Evolutionary conservation across 2,888 invertebrate species (phyloP).

Genomic region (Ornithoptera priamus): DNA sequence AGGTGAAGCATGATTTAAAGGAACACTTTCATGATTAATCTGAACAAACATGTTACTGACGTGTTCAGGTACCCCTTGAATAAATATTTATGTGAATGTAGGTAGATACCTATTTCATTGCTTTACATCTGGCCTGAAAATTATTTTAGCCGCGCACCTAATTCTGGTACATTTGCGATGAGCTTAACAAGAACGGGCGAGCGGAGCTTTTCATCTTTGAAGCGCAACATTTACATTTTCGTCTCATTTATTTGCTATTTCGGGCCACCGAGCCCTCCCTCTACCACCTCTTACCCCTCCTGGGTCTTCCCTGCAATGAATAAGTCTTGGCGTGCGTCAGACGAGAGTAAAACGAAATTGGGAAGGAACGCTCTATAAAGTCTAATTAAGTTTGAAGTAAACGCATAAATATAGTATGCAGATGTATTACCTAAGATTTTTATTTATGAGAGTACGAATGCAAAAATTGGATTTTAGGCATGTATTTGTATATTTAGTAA

Average conservation of each 20-base stretch:
- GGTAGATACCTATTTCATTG: conserved; percentile 37
- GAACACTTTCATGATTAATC: conserved; percentile 22
- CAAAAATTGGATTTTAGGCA: neutral
- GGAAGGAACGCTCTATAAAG: conserved; percentile 79
- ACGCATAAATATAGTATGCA: conserved; percentile 56
- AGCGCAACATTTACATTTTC: conserved; percentile 81
- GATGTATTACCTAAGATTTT: neutral
- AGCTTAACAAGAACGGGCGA: conserved; percentile 75
- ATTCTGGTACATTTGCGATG: conserved; percentile 79
- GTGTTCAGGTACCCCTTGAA: conserved; percentile 24
- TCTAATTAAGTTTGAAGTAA: conserved; percentile 79
- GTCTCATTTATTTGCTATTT: conserved; percentile 81
- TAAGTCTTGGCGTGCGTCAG: conserved; percentile 75
- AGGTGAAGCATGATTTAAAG: conserved; percentile 7
- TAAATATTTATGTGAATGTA: conserved; percentile 36
- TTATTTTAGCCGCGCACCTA: conserved; percentile 74
- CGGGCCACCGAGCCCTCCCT: conserved; percentile 61
- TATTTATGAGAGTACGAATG: neutral
- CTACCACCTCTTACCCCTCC: conserved; percentile 45
- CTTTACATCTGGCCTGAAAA: conserved; percentile 73
- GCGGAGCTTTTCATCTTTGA: conserved; percentile 79
- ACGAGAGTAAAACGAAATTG: conserved; percentile 74
- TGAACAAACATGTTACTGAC: conserved; percentile 26
- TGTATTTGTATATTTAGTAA: neutral
- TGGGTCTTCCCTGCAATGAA: conserved; percentile 68